Percentiles rank a stretch among this genome's conserved stretches.
Evolutionary conservation across 2,888 invertebrate genomes (phyloP).

Genomic region (Conistra vaccinii): DNA sequence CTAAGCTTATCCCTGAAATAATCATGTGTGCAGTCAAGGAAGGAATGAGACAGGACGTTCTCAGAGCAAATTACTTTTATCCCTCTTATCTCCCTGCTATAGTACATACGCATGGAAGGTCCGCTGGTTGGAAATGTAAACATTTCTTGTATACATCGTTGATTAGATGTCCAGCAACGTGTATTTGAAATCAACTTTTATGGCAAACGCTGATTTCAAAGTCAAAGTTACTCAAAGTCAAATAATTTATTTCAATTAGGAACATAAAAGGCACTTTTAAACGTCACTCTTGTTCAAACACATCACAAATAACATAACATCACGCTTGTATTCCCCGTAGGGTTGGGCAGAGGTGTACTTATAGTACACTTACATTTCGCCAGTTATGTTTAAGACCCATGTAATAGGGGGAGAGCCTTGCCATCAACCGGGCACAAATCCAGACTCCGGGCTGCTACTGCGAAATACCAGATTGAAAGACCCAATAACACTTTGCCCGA

Average conservation of each 20-base stretch:
- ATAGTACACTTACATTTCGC: not conserved
- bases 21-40: conserved; percentile 36
- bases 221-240: not conserved
- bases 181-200: conserved; percentile 23
- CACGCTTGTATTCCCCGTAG: not conserved
- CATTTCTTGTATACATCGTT: conserved; percentile 4
- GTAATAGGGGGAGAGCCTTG: not conserved
- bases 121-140: conserved; percentile 16
- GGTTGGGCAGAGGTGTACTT: not conserved
- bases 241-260: no score
- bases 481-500: not conserved
- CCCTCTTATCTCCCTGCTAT: conserved; percentile 17
- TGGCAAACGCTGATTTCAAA: not conserved
- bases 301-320: not conserved
- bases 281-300: not conserved
- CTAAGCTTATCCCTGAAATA: conserved; percentile 25
- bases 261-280: no score
- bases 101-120: not conserved
- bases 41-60: not conserved
- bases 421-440: not conserved
- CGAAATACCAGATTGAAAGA: not conserved
- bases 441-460: not conserved
- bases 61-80: conserved; percentile 27
- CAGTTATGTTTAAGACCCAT: not conserved
- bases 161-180: conserved; percentile 6